Evolutionary conservation across 2,888 invertebrate genomes (phyloP).

Genomic region (Thumatha senex): DNA sequence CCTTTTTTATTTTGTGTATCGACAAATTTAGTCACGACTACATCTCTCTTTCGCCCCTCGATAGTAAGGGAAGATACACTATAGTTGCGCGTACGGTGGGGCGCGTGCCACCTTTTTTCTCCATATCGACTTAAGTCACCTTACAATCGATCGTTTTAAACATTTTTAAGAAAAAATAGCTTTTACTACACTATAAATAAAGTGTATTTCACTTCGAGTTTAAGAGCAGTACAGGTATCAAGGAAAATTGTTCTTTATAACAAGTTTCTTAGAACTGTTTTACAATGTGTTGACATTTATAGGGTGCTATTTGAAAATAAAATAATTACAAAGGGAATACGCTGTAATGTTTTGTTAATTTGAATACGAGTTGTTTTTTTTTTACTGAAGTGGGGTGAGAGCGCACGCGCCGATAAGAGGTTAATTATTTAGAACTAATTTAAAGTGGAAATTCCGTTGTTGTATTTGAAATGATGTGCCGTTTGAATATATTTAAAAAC

Average conservation of each 20-base stretch:
- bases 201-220: slow-evolving; percentile 20
- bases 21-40: slow-evolving; percentile 7
- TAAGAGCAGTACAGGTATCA: slow-evolving; percentile 9
- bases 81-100: slow-evolving; percentile 65
- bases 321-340: slow-evolving; percentile 73
- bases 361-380: slow-evolving; percentile 70
- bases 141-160: slow-evolving; percentile 44
- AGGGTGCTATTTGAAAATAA: slow-evolving; percentile 48
- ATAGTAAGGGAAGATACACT: slow-evolving; percentile 75
- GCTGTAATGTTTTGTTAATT: slow-evolving; percentile 81
- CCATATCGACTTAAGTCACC: slow-evolving; percentile 67
- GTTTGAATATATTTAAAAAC: slow-evolving; percentile 22
- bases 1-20: slow-evolving; percentile 7
- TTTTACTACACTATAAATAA: slow-evolving; percentile 6
- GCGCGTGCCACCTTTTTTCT: slow-evolving; percentile 82
- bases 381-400: slow-evolving; percentile 56
- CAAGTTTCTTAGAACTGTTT: rapidly evolving
- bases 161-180: slow-evolving; percentile 20
- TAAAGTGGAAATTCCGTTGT: slow-evolving; percentile 64
- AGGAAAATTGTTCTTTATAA: slow-evolving; percentile 16
- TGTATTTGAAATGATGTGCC: slow-evolving; percentile 49
- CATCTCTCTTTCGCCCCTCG: slow-evolving; percentile 64
- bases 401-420: slow-evolving; percentile 77
- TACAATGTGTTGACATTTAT: slow-evolving; percentile 1
- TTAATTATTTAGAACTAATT: slow-evolving; percentile 82